Conservation (phyloP, 64 coral and sea anemone species). For the Stichodactyla mertensii region DNA sequence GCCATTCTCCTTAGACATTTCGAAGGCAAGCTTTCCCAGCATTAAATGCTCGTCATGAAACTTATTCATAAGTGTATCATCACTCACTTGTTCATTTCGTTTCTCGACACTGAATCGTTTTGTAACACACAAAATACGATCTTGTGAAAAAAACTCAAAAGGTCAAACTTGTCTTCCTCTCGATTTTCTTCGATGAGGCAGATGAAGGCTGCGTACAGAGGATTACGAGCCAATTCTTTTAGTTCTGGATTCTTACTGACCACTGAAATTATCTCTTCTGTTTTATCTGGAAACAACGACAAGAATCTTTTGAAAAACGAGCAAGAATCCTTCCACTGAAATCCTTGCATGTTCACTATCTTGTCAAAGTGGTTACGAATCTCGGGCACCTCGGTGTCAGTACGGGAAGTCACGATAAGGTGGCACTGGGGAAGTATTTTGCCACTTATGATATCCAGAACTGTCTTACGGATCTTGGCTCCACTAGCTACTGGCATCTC, state of each 20-base stretch:
- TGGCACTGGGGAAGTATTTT: not conserved
- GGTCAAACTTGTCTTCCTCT: not conserved
- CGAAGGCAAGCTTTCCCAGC: not conserved
- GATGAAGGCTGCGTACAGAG: not conserved
- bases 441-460: not conserved
- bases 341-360: not conserved
- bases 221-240: not conserved
- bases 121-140: slow-evolving; percentile 11
- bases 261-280: not conserved
- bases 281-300: not conserved
- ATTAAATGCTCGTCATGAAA: slow-evolving; percentile 3
- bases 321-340: not conserved
- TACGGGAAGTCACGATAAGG: not conserved
- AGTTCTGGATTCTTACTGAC: not conserved
- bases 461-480: not conserved
- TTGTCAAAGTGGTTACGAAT: not conserved
- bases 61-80: not conserved
- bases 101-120: not conserved
- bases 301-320: not conserved
- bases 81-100: not conserved
- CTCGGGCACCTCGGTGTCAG: not conserved
- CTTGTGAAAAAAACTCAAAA: not conserved
- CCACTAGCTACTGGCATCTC: not conserved
- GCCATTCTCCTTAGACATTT: not conserved
- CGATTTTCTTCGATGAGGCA: not conserved